Percentiles rank a stretch among this genome's conserved stretches.
These are phyloP conservation scores for Grapholita molesta DNA, from an alignment of 1,140 invertebrate genomes.

Conservation along the genomic window DNA sequence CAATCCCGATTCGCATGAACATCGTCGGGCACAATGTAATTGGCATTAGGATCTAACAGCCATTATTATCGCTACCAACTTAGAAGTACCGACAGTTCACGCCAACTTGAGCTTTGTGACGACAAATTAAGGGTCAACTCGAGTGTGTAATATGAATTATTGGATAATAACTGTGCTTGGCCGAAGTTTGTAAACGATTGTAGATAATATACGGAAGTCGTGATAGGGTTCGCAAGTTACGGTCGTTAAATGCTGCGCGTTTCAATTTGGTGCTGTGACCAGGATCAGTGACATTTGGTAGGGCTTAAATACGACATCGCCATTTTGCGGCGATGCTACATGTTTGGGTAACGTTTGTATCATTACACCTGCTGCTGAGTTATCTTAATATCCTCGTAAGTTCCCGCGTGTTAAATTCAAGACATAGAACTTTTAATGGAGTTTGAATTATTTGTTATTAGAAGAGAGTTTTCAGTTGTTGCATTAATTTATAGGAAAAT, in stretches of 20 bases:
- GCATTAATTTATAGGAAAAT: no score
- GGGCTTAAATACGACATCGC: neutral
- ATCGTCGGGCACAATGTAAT: constrained; percentile 37
- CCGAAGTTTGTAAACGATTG: constrained; percentile 31
- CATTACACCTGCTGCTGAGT: neutral
- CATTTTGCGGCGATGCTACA: neutral
- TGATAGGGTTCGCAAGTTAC: constrained; percentile 29
- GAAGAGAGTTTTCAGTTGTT: no score
- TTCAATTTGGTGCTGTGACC: neutral
- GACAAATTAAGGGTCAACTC: constrained; percentile 26
- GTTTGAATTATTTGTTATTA: no score
- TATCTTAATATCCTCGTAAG: neutral
- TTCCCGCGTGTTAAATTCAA: no score
- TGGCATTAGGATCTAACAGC: constrained; percentile 31
- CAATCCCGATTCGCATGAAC: constrained; percentile 29
- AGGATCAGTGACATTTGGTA: neutral
- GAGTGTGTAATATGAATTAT: constrained; percentile 17
- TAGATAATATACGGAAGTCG: constrained; percentile 23
- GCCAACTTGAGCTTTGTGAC: constrained; percentile 27
- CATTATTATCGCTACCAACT: constrained; percentile 16
- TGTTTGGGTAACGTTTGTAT: neutral
- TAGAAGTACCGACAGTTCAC: constrained; percentile 16
- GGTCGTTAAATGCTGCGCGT: constrained; percentile 23
- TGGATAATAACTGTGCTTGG: constrained; percentile 26
- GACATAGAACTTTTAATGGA: no score